Evolutionary conservation across 2,797 vertebrate species (phyloP), one percentile per base, ranked within the genome.

Genomic region (Molossus molossus): DNA sequence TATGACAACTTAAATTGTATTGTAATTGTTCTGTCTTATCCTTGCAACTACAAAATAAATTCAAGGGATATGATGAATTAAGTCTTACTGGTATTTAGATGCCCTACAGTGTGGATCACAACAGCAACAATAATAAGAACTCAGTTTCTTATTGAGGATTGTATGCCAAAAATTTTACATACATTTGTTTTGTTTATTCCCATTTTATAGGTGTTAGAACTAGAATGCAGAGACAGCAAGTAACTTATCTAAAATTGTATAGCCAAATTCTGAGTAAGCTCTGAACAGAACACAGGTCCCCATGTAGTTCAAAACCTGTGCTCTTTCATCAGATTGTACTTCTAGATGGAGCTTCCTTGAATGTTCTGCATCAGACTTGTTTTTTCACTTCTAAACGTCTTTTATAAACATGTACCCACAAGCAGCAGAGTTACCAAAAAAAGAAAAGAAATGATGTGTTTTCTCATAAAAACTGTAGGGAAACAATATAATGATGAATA

Each of bases 11-110:
- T 65, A 29, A 48, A 27, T 53, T 73, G 48, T 69, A n/a, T 48
- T 82, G 4, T 62, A 57, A 77, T 62, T 64, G 20, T 58, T 92
- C n/a, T 84, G 27, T 75, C 40, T 53, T 65, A 29, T 67, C 7
- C 53, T 92, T 92, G 20, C 4, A 77, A 48, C 33, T 70, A 64
- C 60, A 70, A 87, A n/a, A 88, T 45, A 65, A 80, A 89, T 65
- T 80, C 25, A 84, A 83, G n/a, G 33, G 5, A 45, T 8, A 67
- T 53, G 60, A 69, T 25, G 17, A 89, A 23, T 72, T 55, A 48
- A 48, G 17, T 20, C 40, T 76, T 6, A 70, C 7, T 45, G 6
- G 27, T 57, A 18, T 40, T 69, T 75, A 86, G 15, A 70, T 57
- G 9, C 7, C 72, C 55, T 64, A 23, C 27, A 23, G 4, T 7